Evolutionary conservation across 1,140 invertebrate species (phyloP), one percentile per base, ranked within the genome.

Genomic region (Leptinotarsa undecemlineata): DNA sequence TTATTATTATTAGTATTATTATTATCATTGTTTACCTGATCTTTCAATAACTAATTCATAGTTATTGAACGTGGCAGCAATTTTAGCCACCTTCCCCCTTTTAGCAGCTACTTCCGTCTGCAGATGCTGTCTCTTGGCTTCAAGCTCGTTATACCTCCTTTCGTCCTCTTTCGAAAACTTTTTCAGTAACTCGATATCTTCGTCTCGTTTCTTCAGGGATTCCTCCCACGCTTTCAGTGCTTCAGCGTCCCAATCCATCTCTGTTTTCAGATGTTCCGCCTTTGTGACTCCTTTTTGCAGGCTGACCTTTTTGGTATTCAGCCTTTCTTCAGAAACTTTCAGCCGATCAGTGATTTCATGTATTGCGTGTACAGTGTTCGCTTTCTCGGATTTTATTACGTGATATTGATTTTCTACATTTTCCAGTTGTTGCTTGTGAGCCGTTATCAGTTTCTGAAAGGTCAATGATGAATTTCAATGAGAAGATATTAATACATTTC

Each of bases 141-240:
- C 88, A 62, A 90, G 76, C 23, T 84, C 85, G 84, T 88, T 90
- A 72, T 89, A 89, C 74, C 88, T 89, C 74, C 89, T 88, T 3
- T 88, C 80, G 81, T 93, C 91, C 72, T 90, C 86, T 74, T 89
- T 88, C 51, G 89, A 88, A 69, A 90, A 91, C 76, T 89, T 87
- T 75, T 90, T 88, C n/a, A 93, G 86, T 21, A 90, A 80, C 19
- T 88, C 85, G 74, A 89, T 90, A 73, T 90, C 89, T 4, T 88
- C 87, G 63, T 91, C 88, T 33, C 87, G 88, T 62, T 87, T 86
- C 72, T 89, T 86, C 2, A 92, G 82, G 15, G 88, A 87, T 48
- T 91, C 88, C 57, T 91, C 89, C 89, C 89, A 91, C 60, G 89
- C 87, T 20, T 88, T 84, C 48, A 92, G 79, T 19, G 88, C 88